Evolutionary conservation across 2,888 invertebrate species (phyloP).

Genomic region (Crematogaster levior): DNA sequence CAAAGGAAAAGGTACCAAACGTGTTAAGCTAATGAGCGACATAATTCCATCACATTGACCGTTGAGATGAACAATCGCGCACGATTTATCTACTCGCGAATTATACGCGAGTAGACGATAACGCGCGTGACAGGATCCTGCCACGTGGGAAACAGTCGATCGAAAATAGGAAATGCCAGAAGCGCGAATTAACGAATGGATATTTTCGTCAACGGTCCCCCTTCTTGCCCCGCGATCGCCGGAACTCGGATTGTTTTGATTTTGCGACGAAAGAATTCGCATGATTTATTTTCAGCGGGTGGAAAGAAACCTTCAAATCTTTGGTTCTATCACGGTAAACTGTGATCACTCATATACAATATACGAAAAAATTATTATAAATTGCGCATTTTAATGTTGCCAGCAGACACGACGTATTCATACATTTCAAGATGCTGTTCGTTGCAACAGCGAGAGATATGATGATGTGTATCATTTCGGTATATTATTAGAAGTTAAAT

Average conservation of each 20-base stretch:
- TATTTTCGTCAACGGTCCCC: constrained; percentile 59
- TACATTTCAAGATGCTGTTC: not conserved
- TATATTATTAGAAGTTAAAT: not conserved
- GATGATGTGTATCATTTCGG: not conserved
- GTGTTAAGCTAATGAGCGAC: not conserved
- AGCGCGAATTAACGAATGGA: constrained; percentile 32
- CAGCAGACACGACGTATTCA: constrained; percentile 1
- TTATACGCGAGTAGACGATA: constrained; percentile 7
- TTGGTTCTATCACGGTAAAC: not conserved
- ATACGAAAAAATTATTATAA: not conserved
- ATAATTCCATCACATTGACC: not conserved
- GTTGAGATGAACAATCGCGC: not conserved
- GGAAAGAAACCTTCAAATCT: constrained; percentile 48
- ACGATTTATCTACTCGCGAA: not conserved
- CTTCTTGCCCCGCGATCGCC: not conserved
- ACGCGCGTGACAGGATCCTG: not conserved
- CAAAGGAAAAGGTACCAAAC: not conserved
- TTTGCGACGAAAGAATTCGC: constrained; percentile 66
- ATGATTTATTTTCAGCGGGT: constrained; percentile 66
- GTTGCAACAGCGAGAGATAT: not conserved
- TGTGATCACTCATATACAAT: not conserved
- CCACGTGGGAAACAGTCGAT: constrained; percentile 20
- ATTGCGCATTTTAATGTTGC: no score
- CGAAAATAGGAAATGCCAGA: constrained; percentile 37
- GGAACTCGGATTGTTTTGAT: constrained; percentile 33